These are phyloP conservation scores for Polyploca ridens DNA, from an alignment of 2,888 invertebrate genomes.

Conservation along the genomic window DNA sequence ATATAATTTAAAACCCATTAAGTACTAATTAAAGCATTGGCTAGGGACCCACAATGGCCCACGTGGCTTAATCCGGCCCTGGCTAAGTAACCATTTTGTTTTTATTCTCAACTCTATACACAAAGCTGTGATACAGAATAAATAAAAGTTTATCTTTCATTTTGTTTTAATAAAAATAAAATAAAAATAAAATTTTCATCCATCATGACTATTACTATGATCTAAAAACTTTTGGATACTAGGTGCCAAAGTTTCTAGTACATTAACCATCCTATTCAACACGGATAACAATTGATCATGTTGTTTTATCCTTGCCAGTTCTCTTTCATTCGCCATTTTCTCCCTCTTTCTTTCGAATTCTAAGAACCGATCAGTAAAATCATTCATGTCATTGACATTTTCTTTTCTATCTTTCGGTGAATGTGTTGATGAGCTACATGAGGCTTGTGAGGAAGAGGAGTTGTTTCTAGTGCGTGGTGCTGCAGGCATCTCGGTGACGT, in stretches of 20 bases:
- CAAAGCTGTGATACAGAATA: no score
- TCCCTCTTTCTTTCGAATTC: conserved; percentile 35
- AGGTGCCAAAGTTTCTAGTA: conserved; percentile 34
- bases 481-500: background rate
- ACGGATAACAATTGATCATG: conserved; percentile 29
- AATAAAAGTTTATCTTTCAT: no score
- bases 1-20: no score
- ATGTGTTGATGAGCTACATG: conserved; percentile 14
- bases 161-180: no score
- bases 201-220: conserved; percentile 16
- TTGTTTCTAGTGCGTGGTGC: conserved; percentile 4
- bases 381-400: conserved; percentile 18
- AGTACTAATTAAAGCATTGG: no score
- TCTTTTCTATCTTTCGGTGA: conserved; percentile 21
- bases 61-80: no score
- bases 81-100: no score
- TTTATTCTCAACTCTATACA: no score
- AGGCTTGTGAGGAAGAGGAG: conserved; percentile 1
- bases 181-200: background rate
- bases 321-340: conserved; percentile 33
- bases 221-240: conserved; percentile 30
- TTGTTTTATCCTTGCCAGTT: conserved; percentile 37
- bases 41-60: no score
- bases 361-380: conserved; percentile 30
- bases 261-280: conserved; percentile 32